Percentiles rank a stretch among this genome's conserved stretches.
Evolutionary conservation across 2,797 vertebrate genomes (phyloP).

Genomic region (Eupleurogrammus muticus): DNA sequence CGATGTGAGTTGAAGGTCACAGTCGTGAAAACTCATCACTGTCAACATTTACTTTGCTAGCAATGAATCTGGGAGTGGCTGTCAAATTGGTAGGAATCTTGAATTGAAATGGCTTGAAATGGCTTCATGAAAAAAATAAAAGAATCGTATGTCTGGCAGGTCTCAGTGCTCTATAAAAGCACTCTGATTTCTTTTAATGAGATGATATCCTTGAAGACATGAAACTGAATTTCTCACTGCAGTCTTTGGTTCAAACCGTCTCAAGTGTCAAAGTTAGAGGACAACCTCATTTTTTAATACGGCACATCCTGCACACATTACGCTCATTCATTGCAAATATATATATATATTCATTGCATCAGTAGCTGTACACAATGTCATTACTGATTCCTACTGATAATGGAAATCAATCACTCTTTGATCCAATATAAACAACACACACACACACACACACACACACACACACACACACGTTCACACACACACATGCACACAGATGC

Average conservation of each 20-base stretch:
- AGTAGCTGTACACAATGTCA: conserved; percentile 13
- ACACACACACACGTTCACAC: no score
- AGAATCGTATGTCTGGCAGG: conserved; percentile 10
- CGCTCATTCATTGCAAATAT: conserved; percentile 21
- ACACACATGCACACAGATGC: neutral
- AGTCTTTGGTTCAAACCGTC: conserved; percentile 17
- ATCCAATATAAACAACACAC: conserved; percentile 24
- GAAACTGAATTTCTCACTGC: conserved; percentile 18
- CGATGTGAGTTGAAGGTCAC: neutral
- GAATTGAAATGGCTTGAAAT: conserved; percentile 30
- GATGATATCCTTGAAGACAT: conserved; percentile 31
- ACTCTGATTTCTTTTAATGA: conserved; percentile 46
- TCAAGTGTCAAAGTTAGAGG: conserved; percentile 32
- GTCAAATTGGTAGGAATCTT: conserved; percentile 12
- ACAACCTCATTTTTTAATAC: conserved; percentile 6
- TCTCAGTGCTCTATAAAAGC: conserved; percentile 37
- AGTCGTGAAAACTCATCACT: neutral
- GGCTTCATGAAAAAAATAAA: conserved; percentile 19
- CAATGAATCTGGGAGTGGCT: conserved; percentile 4
- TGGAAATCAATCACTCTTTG: conserved; percentile 33
- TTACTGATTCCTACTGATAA: conserved; percentile 43
- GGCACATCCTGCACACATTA: conserved; percentile 7
- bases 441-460: no score
- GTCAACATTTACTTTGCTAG: neutral
- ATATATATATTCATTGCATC: neutral